Base-by-base conservation (phyloP, 2,888 invertebrate genomes). In the Hydroisotoma schaefferi region DNA sequence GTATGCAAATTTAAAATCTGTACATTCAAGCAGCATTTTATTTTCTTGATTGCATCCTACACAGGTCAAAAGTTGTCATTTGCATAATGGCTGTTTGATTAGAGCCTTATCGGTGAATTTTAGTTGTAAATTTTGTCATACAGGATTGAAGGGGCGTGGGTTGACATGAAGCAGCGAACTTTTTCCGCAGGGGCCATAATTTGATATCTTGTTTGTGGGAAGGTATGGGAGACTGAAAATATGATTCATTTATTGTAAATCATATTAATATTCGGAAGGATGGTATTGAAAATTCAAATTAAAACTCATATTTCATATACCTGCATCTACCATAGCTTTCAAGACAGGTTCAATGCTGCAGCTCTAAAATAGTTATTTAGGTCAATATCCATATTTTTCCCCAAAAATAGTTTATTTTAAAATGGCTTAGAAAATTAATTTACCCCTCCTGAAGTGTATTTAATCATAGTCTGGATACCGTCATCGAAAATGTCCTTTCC, bases 401-500 rank as follows among this genome's bases (percentile, higher is more conserved):
- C 8, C 8, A 8, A 33, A 33, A 33, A 33, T 20, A 40, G 5
- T 40, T 40, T 10, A 8, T 15, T 40, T 15, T 40, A 20, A 33
- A 18, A 18, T 5, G 5, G 33, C 6, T 40, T 40, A 20, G 40
- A 15, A 40, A 15, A 40, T 5, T 40, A 5, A 40, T n/a, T n/a
- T 76, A 85, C 85, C 71, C 84, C 83, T 70, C 83, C 84, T 75
- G 85, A 85, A 10, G 87, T 86, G 75, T 87, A 88, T 75, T 87
- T 88, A 72, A 88, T 88, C 70, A 90, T 81, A 73, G 87, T 85
- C 53, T 88, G 81, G 74, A 90, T 82, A 60, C 88, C 88, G 65
- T 84, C 82, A 75, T 90, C 89, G 76, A 91, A 92, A 76, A 89
- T 86, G 74, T 88, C 86, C 77, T 89, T 86, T 12, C 88, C 88